Evolutionary conservation across 1,140 invertebrate genomes (phyloP).

Genomic region (Sipha flava): DNA sequence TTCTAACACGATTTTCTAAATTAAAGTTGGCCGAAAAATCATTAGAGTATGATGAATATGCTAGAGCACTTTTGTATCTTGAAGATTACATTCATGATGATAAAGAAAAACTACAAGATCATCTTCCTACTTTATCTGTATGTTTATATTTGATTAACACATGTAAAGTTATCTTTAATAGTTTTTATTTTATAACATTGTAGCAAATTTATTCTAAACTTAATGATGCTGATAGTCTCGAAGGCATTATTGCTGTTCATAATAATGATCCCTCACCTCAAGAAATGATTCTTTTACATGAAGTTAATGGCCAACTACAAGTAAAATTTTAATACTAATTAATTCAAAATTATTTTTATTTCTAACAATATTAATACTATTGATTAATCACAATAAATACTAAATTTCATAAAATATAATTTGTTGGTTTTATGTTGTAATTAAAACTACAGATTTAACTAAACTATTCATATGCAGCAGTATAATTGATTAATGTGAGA

Average conservation of each 20-base stretch:
- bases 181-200: constrained; percentile 38
- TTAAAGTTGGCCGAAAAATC: constrained; percentile 59
- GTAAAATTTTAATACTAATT: no score
- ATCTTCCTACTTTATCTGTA: constrained; percentile 43
- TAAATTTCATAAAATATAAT: no score
- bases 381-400: no score
- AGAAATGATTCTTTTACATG: constrained; percentile 54
- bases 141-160: background rate
- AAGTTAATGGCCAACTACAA: constrained; percentile 55
- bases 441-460: background rate
- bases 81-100: constrained; percentile 59
- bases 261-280: constrained; percentile 51
- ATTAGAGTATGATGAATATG: constrained; percentile 62
- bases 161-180: background rate
- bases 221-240: constrained; percentile 66
- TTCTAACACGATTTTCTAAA: constrained; percentile 53
- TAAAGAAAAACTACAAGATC: constrained; percentile 51
- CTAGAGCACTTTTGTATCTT: constrained; percentile 62
- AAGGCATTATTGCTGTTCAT: constrained; percentile 59
- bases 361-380: no score
- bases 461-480: background rate
- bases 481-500: background rate
- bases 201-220: constrained; percentile 68
- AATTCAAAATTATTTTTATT: no score
- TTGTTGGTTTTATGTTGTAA: no score